Conservation (phyloP, 53 echinoderm and acorn worm species). For the Luidia sarsii region DNA sequence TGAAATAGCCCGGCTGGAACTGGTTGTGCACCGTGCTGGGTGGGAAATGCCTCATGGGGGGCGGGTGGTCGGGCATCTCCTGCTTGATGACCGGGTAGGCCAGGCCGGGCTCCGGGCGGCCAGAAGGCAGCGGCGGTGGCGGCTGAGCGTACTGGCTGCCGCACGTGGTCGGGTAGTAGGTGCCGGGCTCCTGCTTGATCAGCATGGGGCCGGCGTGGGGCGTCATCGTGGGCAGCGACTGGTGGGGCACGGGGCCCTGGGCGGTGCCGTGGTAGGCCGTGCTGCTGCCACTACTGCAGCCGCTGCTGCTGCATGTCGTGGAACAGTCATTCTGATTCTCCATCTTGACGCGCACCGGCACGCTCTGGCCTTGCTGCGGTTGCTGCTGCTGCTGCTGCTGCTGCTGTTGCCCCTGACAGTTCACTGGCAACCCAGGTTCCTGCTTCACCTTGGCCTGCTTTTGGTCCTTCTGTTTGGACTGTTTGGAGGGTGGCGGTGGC, state of each 20-base stretch:
- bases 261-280: conserved; percentile 49
- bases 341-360: conserved; percentile 46
- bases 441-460: conserved; percentile 30
- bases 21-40: conserved; percentile 41
- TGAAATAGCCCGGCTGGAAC: conserved; percentile 78
- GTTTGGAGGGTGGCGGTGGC: conserved; percentile 14
- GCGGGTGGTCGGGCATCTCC: conserved; percentile 42
- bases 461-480: conserved; percentile 40
- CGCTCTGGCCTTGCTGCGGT: conserved; percentile 11
- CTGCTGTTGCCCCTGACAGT: conserved; percentile 41
- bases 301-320: conserved; percentile 24
- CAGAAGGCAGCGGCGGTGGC: conserved; percentile 37
- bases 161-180: conserved; percentile 58
- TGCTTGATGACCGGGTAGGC: conserved; percentile 52
- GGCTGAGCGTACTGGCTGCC: conserved; percentile 56
- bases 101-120: conserved; percentile 35
- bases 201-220: conserved; percentile 51
- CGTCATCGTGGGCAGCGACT: conserved; percentile 28
- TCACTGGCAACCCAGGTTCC: conserved; percentile 16
- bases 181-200: conserved; percentile 75
- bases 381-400: conserved; percentile 29
- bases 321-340: conserved; percentile 47
- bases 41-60: conserved; percentile 50
- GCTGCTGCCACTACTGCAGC: conserved; percentile 5
- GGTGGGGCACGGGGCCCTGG: conserved; percentile 45